Evolutionary conservation across 2,888 invertebrate species (phyloP).

Genomic region (Rhagium mordax): DNA sequence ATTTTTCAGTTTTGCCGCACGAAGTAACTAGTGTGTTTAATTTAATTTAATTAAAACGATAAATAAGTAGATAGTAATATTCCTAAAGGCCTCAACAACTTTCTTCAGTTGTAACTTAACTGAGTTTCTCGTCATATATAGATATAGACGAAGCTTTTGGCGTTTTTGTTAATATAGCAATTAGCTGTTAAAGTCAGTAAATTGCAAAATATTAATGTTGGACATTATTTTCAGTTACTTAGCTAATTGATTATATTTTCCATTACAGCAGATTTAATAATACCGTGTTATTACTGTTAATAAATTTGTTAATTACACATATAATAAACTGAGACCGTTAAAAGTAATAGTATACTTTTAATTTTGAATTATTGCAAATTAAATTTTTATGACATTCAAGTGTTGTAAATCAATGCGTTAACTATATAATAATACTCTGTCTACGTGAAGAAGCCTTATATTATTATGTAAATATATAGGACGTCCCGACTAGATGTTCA

Average conservation of each 20-base stretch:
- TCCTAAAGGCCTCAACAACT: too few species aligned
- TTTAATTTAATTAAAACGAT: too few species aligned
- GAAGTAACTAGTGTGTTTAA: too few species aligned
- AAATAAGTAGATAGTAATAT: too few species aligned
- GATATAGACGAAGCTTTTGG: not conserved
- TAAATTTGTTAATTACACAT: not conserved
- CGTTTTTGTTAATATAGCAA: not conserved
- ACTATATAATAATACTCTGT: not conserved
- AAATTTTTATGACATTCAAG: not conserved
- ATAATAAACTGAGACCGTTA: not conserved
- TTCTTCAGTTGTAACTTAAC: too few species aligned
- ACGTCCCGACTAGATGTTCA: not conserved
- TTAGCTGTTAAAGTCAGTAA: not conserved
- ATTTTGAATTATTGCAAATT: not conserved
- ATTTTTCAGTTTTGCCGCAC: too few species aligned
- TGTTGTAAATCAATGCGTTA: not conserved
- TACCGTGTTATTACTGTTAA: not conserved
- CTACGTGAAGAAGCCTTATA: not conserved
- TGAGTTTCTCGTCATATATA: not conserved
- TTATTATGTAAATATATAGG: not conserved
- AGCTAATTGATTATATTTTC: not conserved
- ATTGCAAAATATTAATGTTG: not conserved
- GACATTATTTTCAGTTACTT: not conserved
- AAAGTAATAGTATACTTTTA: not conserved
- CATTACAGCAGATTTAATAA: not conserved